Evolutionary conservation across 2,113 vertebrate genomes (phyloP), one percentile per base, ranked within the genome.

Genomic region (Panthera leo): DNA sequence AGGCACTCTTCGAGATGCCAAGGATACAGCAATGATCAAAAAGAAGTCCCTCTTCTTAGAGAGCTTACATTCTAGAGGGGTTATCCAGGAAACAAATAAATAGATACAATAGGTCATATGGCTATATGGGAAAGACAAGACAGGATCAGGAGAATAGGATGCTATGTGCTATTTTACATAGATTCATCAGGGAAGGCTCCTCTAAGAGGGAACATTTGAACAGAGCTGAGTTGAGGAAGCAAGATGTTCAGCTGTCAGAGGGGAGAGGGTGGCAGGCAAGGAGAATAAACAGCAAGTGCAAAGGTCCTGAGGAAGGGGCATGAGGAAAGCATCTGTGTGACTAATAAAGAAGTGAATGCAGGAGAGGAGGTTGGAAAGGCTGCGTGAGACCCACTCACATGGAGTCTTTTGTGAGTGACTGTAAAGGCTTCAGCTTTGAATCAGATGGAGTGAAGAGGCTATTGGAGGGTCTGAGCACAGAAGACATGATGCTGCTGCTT

Each of bases 261-360:
- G 14, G 7, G 29, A 15, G 51, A 83, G 4, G 18, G n/a, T 21
- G 51, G 2, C 31, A 71, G 83, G 14, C 87, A 70, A 21, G 51
- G 18, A 75, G 19, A 61, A 6, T 21, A 3, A 85, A 53, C 7
- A 4, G 55, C 34, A 23, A 3, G 7, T 29, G 51, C 53, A 71
- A 84, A 84, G 21, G 27, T 84, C 76, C 75, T 53, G 84, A 78
- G 76, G 79, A 68, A 88, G 68, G 67, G 39, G 21, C 36, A 12
- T 5, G 4, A 58, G 45, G 27, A 11, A 7, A 1, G 0, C 19
- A 19, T 39, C n/a, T 9, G 5, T 5, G 18, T 19, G 58, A 18
- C 51, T 36, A 15, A 48, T 78, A 85, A 31, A 29, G 63, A 78
- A 55, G 3, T 0, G 16, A 48, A 45, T 1, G 14, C 23, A 48